phyloP scores from a whole-genome alignment of 1,140 invertebrate species.

The Venturia canescens region DNA sequence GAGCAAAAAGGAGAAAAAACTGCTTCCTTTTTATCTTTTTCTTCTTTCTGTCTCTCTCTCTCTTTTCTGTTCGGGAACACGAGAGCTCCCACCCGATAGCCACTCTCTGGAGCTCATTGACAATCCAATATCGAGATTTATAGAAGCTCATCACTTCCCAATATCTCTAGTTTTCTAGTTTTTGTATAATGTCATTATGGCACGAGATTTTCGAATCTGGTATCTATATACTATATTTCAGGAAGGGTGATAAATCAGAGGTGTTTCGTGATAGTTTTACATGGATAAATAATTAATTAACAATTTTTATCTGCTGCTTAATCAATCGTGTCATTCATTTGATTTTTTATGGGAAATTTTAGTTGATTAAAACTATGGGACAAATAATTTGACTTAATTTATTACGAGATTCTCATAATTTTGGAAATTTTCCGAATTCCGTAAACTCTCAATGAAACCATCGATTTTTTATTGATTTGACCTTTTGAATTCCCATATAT shows the following conservation, averaged over 20 bases:
- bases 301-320: neutral
- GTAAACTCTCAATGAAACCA: too few species aligned
- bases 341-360: too few species aligned
- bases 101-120: constrained; percentile 5
- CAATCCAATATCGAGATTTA: constrained; percentile 24
- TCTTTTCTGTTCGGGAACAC: neutral
- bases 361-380: too few species aligned
- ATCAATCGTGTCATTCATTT: too few species aligned
- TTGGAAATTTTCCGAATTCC: too few species aligned
- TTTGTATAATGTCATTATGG: constrained; percentile 5
- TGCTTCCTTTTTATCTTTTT: neutral
- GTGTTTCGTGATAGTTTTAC: neutral
- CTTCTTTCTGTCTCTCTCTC: neutral
- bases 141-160: constrained; percentile 35
- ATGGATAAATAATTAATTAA: neutral
- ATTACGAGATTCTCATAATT: too few species aligned
- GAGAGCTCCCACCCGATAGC: neutral
- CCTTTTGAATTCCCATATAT: too few species aligned
- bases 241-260: neutral
- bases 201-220: neutral
- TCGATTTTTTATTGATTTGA: too few species aligned
- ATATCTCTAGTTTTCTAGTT: constrained; percentile 44
- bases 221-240: constrained; percentile 9
- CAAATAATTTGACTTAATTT: too few species aligned
- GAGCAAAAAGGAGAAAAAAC: neutral